These are phyloP conservation scores for Myzus persicae DNA, from an alignment of 1,140 invertebrate species.

Conservation along the genomic window DNA sequence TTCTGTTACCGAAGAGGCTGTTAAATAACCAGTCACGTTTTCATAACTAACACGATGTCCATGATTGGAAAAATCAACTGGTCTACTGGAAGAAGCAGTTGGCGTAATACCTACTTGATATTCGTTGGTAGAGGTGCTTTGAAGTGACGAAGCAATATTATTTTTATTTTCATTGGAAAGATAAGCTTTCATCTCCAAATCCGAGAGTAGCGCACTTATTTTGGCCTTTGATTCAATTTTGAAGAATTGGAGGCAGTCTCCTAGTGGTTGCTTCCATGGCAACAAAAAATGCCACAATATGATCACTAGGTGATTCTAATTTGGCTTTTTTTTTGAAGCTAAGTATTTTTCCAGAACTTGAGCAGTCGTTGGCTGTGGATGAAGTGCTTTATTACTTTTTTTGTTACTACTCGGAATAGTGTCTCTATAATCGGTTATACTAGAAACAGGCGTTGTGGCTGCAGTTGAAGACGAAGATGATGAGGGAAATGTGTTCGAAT, in stretches of 20 bases:
- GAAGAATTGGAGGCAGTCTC: conserved; percentile 22
- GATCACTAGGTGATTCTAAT: background rate
- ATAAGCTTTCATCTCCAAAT: conserved; percentile 46
- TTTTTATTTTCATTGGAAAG: background rate
- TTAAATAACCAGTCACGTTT: background rate
- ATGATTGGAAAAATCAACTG: background rate
- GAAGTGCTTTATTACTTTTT: background rate
- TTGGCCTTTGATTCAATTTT: conserved; percentile 26
- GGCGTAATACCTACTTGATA: background rate
- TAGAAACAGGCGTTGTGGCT: background rate
- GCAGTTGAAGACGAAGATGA: background rate
- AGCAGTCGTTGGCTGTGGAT: background rate
- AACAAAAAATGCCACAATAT: background rate
- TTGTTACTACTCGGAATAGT: background rate
- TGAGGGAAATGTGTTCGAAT: background rate
- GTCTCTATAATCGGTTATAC: background rate
- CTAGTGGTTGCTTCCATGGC: conserved; percentile 30
- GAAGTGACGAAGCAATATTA: background rate
- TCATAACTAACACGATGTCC: background rate
- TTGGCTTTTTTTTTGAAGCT: conserved; percentile 23
- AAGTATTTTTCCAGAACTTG: background rate
- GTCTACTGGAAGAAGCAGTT: background rate
- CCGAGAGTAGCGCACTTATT: conserved; percentile 25
- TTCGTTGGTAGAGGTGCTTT: background rate
- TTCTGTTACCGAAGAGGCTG: background rate